Evolutionary conservation across 1,140 invertebrate genomes (phyloP).

Genomic region (Wasmannia auropunctata): DNA sequence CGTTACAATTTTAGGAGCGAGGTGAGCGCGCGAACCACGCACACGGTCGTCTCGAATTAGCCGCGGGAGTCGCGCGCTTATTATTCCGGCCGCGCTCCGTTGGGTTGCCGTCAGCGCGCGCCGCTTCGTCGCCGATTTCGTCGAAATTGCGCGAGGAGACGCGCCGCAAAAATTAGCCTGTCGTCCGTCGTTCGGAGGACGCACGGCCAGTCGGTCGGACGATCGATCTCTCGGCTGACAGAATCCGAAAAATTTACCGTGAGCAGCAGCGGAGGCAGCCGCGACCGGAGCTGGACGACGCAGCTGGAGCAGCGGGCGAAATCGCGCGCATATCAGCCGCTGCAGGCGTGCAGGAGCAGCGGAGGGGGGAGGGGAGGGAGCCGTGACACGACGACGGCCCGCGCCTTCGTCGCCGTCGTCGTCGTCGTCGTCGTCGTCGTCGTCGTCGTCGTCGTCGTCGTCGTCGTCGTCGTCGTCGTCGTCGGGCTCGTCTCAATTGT

Average conservation of each 20-base stretch:
- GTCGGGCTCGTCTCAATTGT: neutral
- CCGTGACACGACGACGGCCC: no score
- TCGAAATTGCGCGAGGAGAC: neutral
- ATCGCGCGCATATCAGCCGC: conserved; percentile 28
- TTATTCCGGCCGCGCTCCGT: neutral
- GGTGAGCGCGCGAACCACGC: neutral
- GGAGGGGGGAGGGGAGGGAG: no score
- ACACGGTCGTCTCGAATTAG: conserved; percentile 27
- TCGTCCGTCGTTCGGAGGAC: neutral
- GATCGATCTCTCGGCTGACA: conserved; percentile 9
- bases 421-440: no score
- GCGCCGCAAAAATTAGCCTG: neutral
- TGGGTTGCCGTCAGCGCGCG: neutral
- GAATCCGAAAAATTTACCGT: conserved; percentile 66
- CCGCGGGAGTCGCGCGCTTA: conserved; percentile 1
- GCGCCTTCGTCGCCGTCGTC: no score
- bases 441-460: no score
- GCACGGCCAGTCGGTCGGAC: neutral
- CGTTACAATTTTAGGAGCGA: conserved; percentile 45
- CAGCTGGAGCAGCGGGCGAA: no score
- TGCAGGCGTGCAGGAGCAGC: neutral
- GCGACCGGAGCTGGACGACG: neutral
- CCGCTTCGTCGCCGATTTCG: no score
- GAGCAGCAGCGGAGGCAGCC: neutral
- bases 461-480: neutral